phyloP scores from a whole-genome alignment of 2,888 invertebrate genomes.

The Chalcosyrphus nemorum region DNA sequence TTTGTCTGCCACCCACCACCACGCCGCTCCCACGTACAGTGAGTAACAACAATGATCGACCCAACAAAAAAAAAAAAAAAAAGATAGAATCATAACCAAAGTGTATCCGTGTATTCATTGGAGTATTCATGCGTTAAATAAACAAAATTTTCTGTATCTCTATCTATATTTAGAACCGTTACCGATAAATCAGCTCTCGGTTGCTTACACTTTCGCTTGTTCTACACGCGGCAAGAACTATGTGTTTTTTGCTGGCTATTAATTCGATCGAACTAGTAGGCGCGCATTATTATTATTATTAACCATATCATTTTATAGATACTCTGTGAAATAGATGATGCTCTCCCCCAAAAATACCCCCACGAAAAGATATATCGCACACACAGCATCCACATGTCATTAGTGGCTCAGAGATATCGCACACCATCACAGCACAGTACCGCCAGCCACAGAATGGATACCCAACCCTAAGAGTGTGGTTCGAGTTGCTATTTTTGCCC shows the following conservation, averaged over 20 bases:
- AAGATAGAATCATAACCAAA: not conserved
- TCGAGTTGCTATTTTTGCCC: constrained; percentile 1
- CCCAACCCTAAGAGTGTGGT: not conserved
- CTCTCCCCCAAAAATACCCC: not conserved
- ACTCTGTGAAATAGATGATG: not conserved
- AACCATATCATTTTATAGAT: not conserved
- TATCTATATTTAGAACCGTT: constrained; percentile 28
- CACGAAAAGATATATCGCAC: not conserved
- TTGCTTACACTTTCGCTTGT: not conserved
- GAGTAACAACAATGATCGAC: not conserved
- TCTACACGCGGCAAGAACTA: not conserved
- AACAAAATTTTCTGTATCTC: constrained; percentile 25
- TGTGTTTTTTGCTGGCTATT: constrained; percentile 2
- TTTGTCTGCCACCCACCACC: not conserved
- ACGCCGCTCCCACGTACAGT: not conserved
- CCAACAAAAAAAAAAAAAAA: not conserved
- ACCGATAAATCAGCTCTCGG: constrained; percentile 9
- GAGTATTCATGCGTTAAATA: constrained; percentile 38
- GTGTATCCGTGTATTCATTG: constrained; percentile 1
- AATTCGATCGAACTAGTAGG: not conserved
- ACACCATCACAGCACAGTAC: not conserved
- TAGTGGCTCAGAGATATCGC: not conserved
- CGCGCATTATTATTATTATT: constrained; percentile 13
- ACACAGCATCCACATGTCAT: constrained; percentile 2
- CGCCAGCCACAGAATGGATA: not conserved